Percentiles rank a stretch among this genome's conserved stretches.
These are phyloP conservation scores for Agonum fuliginosum DNA, from an alignment of 2,888 invertebrate species.

Conservation along the genomic window DNA sequence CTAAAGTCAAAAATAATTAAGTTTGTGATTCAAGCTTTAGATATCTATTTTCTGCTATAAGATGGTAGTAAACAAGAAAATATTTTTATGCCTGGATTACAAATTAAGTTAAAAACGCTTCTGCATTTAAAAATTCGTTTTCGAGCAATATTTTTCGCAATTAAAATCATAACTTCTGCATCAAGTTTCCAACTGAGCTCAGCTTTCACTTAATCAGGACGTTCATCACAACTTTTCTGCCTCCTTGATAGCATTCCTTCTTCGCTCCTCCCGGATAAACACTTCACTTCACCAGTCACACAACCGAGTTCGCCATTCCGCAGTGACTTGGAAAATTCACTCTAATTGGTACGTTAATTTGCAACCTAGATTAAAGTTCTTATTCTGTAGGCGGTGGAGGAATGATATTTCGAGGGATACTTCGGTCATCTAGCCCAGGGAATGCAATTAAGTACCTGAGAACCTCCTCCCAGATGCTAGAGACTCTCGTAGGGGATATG, in stretches of 20 bases:
- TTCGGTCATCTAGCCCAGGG: slow-evolving; percentile 13
- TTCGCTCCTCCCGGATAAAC: slow-evolving; percentile 8
- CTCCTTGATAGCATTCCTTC: slow-evolving; percentile 6
- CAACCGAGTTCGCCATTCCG: slow-evolving; percentile 7
- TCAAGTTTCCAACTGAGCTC: neutral
- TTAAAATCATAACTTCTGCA: slow-evolving; percentile 6
- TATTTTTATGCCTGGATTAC: no score
- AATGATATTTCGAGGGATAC: neutral
- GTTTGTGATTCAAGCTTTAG: no score
- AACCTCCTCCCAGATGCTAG: neutral
- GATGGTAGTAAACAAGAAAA: no score
- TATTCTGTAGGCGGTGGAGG: slow-evolving; percentile 2
- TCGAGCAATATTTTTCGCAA: neutral
- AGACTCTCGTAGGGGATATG: neutral
- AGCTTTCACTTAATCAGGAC: slow-evolving; percentile 3
- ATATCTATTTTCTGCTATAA: no score
- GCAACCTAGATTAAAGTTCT: slow-evolving; percentile 37
- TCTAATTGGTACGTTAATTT: slow-evolving; percentile 45
- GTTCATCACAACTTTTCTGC: slow-evolving; percentile 27
- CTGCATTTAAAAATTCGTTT: no score
- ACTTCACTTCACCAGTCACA: slow-evolving; percentile 19
- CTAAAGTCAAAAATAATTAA: no score
- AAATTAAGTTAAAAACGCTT: no score
- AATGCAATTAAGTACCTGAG: slow-evolving; percentile 29
- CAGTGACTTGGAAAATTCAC: slow-evolving; percentile 21